Evolutionary conservation across 1,140 invertebrate genomes (phyloP).

Genomic region (Glomeris maerens): DNA sequence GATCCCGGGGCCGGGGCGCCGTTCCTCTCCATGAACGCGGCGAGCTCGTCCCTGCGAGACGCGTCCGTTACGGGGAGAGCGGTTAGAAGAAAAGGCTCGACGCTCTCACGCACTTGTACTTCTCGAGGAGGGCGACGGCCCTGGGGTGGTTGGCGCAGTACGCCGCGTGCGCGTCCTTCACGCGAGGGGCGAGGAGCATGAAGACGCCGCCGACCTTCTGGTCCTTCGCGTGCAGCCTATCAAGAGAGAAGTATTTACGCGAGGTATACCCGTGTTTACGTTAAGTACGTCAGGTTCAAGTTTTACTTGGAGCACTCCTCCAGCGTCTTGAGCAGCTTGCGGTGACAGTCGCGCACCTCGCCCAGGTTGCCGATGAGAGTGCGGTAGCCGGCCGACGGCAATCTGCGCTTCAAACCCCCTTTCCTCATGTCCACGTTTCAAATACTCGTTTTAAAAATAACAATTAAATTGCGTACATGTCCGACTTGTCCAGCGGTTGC

Average conservation of each 20-base stretch:
- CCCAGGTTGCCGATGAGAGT: slow-evolving; percentile 74
- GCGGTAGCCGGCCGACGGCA: slow-evolving; percentile 68
- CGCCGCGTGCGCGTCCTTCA: slow-evolving; percentile 68
- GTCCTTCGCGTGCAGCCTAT: slow-evolving; percentile 47
- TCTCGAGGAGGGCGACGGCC: slow-evolving; percentile 79
- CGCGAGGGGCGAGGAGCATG: slow-evolving; percentile 63
- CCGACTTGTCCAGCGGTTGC: slow-evolving; percentile 61
- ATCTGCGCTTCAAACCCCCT: slow-evolving; percentile 36
- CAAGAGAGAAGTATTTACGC: slow-evolving; percentile 18
- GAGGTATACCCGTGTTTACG: too few relatives aligned
- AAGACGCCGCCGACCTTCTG: slow-evolving; percentile 84
- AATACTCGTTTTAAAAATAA: slow-evolving; percentile 10
- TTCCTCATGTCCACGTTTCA: slow-evolving; percentile 8
- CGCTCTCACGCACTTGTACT: slow-evolving; percentile 66
- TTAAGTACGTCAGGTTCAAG: too few relatives aligned
- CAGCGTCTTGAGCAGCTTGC: slow-evolving; percentile 56
- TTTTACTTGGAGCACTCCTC: slow-evolving; percentile 48
- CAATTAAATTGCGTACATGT: slow-evolving; percentile 52
- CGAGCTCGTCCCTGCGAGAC: slow-evolving; percentile 59
- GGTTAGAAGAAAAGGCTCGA: background rate
- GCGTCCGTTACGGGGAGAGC: background rate
- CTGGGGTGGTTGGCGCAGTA: slow-evolving; percentile 87
- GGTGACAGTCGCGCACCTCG: slow-evolving; percentile 69
- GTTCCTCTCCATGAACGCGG: slow-evolving; percentile 58
- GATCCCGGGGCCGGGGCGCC: slow-evolving; percentile 64